Conservation (phyloP, 2,888 invertebrate species). For the Diachrysia chrysitis region DNA sequence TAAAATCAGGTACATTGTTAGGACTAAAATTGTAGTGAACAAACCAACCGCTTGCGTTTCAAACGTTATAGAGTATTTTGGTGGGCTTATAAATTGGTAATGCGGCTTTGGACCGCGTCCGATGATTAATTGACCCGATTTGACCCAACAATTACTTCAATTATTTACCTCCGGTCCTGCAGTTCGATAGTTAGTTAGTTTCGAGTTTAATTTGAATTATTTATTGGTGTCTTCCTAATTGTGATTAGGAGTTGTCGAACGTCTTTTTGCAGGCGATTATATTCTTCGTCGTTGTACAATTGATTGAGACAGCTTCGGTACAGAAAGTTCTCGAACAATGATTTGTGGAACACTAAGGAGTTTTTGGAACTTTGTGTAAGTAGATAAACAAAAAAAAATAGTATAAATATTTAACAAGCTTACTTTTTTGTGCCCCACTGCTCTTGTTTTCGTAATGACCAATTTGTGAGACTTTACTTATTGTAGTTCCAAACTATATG, state of each 20-base stretch:
- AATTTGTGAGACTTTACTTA: too few species aligned
- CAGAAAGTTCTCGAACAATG: background rate
- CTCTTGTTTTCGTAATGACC: too few species aligned
- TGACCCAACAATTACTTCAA: constrained; percentile 87
- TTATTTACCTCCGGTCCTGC: constrained; percentile 85
- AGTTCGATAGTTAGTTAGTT: constrained; percentile 62
- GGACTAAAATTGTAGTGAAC: constrained; percentile 38
- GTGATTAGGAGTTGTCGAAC: constrained; percentile 17
- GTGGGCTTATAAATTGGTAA: constrained; percentile 79
- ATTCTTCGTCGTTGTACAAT: background rate
- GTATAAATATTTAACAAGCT: too few species aligned
- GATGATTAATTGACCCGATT: constrained; percentile 87
- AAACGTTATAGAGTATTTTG: constrained; percentile 71
- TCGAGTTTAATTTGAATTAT: constrained; percentile 68
- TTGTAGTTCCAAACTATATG: too few species aligned
- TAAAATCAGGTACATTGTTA: constrained; percentile 48
- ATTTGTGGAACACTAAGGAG: background rate
- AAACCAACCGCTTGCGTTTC: constrained; percentile 44
- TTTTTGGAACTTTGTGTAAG: background rate
- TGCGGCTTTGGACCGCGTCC: constrained; percentile 76
- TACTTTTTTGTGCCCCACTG: too few species aligned
- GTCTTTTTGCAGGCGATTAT: constrained; percentile 8
- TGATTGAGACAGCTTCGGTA: background rate
- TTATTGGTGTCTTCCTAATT: constrained; percentile 52
- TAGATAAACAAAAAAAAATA: background rate